Evolutionary conservation across 1,140 invertebrate genomes (phyloP).

Genomic region (Piezodorus guildinii): DNA sequence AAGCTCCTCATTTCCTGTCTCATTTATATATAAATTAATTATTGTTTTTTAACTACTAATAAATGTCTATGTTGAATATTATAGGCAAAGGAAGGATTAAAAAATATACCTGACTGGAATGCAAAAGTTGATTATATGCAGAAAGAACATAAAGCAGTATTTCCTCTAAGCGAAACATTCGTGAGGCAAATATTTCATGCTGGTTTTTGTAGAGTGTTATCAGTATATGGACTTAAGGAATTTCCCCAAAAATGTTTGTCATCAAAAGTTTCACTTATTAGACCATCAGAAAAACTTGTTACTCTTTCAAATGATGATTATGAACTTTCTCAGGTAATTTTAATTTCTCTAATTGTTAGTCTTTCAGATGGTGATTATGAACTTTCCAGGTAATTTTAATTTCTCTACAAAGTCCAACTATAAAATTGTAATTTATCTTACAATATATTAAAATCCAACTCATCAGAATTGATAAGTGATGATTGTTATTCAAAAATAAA

Average conservation of each 20-base stretch:
- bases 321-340: conserved; percentile 42
- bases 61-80: not conserved
- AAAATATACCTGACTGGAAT: conserved; percentile 30
- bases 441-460: not conserved
- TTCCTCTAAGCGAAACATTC: conserved; percentile 27
- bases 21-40: too few species aligned
- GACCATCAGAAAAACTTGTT: conserved; percentile 42
- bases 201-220: conserved; percentile 44
- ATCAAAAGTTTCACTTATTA: conserved; percentile 47
- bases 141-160: conserved; percentile 19
- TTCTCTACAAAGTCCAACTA: too few species aligned
- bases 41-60: too few species aligned
- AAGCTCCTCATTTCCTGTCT: too few species aligned
- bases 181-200: conserved; percentile 29
- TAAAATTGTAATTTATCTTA: too few species aligned
- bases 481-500: not conserved
- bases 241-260: conserved; percentile 33
- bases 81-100: not conserved
- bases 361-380: too few species aligned
- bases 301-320: conserved; percentile 46
- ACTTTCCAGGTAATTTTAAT: too few species aligned
- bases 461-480: not conserved
- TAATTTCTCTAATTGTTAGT: not conserved
- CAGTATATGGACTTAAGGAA: conserved; percentile 39
- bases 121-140: conserved; percentile 33